Evolutionary conservation across 2,888 invertebrate genomes (phyloP).

Genomic region (Cosmopolites sordidus): DNA sequence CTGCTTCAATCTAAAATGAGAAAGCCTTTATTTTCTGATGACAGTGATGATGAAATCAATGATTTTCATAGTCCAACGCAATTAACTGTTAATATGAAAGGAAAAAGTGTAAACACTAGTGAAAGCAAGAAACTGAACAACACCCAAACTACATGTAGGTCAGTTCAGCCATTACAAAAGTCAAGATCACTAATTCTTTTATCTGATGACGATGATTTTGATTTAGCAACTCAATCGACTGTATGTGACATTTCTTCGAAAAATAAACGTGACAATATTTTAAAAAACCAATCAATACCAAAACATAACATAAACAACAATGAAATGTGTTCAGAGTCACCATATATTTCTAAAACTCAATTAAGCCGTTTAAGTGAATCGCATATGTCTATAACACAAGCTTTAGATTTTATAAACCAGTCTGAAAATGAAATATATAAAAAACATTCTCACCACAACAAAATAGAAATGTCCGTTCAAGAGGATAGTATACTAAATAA

Average conservation of each 20-base stretch:
- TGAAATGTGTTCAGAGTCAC: too few species aligned
- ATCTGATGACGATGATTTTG: neutral
- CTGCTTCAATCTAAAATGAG: neutral
- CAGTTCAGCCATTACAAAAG: neutral
- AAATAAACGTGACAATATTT: too few species aligned
- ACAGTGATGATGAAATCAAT: neutral
- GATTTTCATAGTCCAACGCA: neutral
- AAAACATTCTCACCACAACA: too few species aligned
- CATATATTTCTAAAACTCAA: neutral
- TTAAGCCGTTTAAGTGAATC: conserved; percentile 8
- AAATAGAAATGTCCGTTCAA: too few species aligned
- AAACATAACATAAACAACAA: too few species aligned
- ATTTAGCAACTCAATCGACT: too few species aligned
- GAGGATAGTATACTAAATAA: neutral
- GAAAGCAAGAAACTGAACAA: conserved; percentile 2
- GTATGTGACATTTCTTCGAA: too few species aligned
- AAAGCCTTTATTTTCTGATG: neutral
- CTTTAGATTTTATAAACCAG: conserved; percentile 47
- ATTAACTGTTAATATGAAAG: neutral
- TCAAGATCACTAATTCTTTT: neutral
- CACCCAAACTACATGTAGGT: neutral
- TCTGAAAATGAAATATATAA: conserved; percentile 24
- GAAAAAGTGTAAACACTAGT: neutral
- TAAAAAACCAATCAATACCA: too few species aligned
- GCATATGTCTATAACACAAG: conserved; percentile 32